phyloP scores from a whole-genome alignment of 2,888 invertebrate genomes.

The Stegophylla sp. region DNA sequence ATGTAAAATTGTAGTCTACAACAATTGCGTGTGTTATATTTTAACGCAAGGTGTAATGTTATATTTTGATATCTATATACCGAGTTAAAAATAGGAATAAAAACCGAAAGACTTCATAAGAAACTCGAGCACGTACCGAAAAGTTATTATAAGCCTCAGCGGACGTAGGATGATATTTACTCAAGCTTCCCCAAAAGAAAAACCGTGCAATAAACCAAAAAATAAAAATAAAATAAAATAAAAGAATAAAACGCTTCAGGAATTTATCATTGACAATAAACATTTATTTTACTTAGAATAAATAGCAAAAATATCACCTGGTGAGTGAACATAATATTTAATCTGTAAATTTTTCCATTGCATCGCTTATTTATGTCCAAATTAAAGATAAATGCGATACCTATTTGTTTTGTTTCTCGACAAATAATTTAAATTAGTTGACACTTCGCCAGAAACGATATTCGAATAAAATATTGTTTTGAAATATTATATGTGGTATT shows the following conservation, averaged over 20 bases:
- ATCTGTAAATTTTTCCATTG: neutral
- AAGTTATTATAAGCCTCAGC: conserved; percentile 46
- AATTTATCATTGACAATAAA: conserved; percentile 44
- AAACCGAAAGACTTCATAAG: conserved; percentile 18
- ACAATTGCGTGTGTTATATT: neutral
- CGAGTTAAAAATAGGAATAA: neutral
- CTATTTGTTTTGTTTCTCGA: neutral
- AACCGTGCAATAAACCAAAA: conserved; percentile 3
- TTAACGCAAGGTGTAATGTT: neutral
- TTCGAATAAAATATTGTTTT: neutral
- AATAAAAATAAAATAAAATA: conserved; percentile 18
- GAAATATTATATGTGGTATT: too few relatives aligned
- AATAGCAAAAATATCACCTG: conserved; percentile 19
- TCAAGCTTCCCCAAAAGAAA: conserved; percentile 14
- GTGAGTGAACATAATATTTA: neutral
- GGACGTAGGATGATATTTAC: conserved; percentile 41
- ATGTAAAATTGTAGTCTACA: neutral
- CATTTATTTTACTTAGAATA: conserved; percentile 47
- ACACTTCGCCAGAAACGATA: neutral
- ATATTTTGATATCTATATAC: neutral
- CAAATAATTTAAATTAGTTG: neutral
- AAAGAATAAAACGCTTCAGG: too few relatives aligned
- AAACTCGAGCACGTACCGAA: conserved; percentile 46
- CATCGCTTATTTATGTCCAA: neutral
- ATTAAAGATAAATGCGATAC: neutral